Conservation (phyloP, 2,113 vertebrate genomes). For the Atlantisia rogersi region DNA sequence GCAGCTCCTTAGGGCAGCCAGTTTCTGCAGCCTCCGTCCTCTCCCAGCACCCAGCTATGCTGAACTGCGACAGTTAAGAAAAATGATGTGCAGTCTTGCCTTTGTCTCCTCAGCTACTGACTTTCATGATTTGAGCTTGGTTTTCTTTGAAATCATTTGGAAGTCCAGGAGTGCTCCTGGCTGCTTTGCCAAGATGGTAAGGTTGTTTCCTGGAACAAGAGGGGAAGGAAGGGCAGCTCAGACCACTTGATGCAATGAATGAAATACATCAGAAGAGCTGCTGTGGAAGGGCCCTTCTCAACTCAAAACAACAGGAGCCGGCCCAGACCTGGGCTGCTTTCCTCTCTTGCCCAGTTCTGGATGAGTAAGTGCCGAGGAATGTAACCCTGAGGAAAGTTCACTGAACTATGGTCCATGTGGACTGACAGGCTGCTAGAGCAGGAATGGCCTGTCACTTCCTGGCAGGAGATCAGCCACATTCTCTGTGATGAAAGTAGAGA, state of each 20-base stretch:
- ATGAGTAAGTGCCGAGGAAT: slow-evolving; percentile 6
- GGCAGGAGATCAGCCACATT: not conserved
- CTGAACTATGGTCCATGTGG: not conserved
- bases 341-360: not conserved
- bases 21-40: no score
- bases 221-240: not conserved
- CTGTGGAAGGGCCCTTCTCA: not conserved
- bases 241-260: not conserved
- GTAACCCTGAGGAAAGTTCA: not conserved
- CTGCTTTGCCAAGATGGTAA: not conserved
- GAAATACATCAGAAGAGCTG: not conserved
- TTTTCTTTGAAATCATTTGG: not conserved
- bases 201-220: not conserved
- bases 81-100: not conserved
- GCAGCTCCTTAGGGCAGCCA: no score
- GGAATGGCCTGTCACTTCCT: not conserved
- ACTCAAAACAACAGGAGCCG: not conserved
- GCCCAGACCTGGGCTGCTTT: not conserved
- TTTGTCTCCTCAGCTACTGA: not conserved
- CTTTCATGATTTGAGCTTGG: not conserved
- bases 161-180: not conserved
- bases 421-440: not conserved
- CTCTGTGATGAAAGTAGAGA: not conserved
- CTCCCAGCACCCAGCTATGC: no score
- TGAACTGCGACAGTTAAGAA: not conserved